These are phyloP conservation scores for Peromyscus eremicus DNA, from an alignment of 2,797 vertebrate genomes.

Conservation along the genomic window DNA sequence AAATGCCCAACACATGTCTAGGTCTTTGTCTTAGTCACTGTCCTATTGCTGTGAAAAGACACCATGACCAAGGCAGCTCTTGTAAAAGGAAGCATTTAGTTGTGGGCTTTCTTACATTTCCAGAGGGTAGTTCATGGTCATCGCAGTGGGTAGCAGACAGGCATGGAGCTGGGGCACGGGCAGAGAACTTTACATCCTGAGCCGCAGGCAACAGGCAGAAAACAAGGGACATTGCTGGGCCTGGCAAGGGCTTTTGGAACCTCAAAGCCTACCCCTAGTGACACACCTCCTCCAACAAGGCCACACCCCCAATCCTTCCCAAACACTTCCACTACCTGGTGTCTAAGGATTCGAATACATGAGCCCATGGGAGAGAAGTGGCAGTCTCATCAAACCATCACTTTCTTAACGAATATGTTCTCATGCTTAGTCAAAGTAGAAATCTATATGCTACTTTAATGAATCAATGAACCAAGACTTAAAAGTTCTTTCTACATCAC, in stretches of 20 bases:
- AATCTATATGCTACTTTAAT: background rate
- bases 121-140: background rate
- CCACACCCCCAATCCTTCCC: background rate
- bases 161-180: no score
- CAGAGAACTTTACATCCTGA: background rate
- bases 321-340: background rate
- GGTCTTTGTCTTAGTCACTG: background rate
- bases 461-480: background rate
- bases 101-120: background rate
- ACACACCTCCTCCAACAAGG: background rate
- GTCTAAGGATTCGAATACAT: background rate
- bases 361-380: background rate
- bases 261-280: background rate
- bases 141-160: background rate
- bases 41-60: background rate
- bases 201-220: background rate
- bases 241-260: background rate
- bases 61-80: background rate
- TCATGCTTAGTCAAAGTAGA: background rate
- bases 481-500: constrained; percentile 40
- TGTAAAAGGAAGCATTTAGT: background rate
- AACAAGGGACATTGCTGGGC: background rate
- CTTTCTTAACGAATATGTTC: background rate
- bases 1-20: background rate
- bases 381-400: background rate